Evolutionary conservation across 2,113 vertebrate genomes (phyloP).

Genomic region (Taxidea taxus): DNA sequence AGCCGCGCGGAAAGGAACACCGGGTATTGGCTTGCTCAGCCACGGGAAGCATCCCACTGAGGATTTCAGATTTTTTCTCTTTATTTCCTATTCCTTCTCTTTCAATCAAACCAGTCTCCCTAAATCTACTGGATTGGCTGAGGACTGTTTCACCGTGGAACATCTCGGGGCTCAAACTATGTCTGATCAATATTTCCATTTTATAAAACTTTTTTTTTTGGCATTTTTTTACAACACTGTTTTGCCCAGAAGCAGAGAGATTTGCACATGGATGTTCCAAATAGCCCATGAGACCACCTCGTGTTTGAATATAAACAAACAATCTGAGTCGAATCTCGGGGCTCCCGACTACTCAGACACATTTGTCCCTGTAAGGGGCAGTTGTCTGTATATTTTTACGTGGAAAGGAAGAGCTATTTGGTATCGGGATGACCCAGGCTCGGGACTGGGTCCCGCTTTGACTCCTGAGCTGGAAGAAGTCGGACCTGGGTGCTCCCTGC

Average conservation of each 20-base stretch:
- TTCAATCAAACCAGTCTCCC: not conserved
- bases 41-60: accelerated
- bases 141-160: not conserved
- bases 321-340: not conserved
- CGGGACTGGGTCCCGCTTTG: not conserved
- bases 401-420: not conserved
- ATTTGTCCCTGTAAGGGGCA: no score
- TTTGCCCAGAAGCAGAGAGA: not conserved
- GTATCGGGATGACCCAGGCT: not conserved
- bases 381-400: not conserved
- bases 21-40: accelerated
- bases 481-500: accelerated
- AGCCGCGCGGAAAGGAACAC: not conserved
- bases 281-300: not conserved
- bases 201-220: not conserved
- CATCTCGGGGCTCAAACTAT: no score
- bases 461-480: not conserved
- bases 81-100: not conserved
- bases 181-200: not conserved
- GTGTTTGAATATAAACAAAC: not conserved
- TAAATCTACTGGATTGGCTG: not conserved
- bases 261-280: not conserved
- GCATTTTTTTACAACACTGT: not conserved
- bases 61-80: not conserved
- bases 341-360: not conserved